Evolutionary conservation across 1,140 invertebrate genomes (phyloP).

Genomic region (Bombus affinis): DNA sequence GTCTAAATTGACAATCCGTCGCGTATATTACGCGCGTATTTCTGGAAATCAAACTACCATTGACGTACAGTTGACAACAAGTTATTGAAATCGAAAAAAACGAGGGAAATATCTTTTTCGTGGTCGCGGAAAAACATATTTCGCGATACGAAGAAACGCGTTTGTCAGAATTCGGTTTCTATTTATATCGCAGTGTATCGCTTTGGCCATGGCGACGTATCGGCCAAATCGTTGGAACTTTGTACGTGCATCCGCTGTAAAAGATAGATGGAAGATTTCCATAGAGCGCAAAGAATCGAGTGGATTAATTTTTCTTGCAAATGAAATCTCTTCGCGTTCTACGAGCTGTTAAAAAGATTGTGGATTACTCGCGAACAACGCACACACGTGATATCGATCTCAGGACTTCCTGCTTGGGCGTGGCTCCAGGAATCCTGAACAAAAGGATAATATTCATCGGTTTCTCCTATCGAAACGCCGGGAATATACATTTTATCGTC

Average conservation of each 20-base stretch:
- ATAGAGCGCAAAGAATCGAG: not conserved
- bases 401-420: slow-evolving; percentile 64
- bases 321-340: not conserved
- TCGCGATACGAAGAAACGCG: not conserved
- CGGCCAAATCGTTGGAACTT: not conserved
- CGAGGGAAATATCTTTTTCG: not conserved
- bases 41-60: slow-evolving; percentile 28
- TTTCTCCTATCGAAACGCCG: not conserved
- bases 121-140: not conserved
- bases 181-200: not conserved
- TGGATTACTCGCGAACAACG: slow-evolving; percentile 22
- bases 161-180: not conserved
- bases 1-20: slow-evolving; percentile 26
- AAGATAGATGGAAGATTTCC: too few relatives aligned
- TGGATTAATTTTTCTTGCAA: not conserved
- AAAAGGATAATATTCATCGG: slow-evolving; percentile 35
- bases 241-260: too few relatives aligned
- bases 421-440: slow-evolving; percentile 54
- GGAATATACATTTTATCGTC: fast-evolving
- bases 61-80: not conserved
- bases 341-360: slow-evolving; percentile 10
- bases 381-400: slow-evolving; percentile 65
- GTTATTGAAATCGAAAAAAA: not conserved
- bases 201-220: not conserved
- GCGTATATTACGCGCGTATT: slow-evolving; percentile 18